Evolutionary conservation across 1,140 invertebrate genomes (phyloP).

Genomic region (Euglossa dilemma): DNA sequence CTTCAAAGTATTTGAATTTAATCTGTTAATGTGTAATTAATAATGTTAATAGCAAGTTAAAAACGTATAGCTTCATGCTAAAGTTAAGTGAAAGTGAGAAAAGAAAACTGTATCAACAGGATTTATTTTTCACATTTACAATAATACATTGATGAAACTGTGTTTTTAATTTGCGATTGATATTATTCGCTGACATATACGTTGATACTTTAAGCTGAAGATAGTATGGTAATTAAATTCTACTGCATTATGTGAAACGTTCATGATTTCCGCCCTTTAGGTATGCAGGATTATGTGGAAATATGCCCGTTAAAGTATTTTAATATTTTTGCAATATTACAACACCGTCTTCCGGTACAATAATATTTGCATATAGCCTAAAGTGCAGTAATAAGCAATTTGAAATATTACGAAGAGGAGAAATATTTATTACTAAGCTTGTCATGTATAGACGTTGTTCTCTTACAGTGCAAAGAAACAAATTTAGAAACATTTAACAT

Average conservation of each 20-base stretch:
- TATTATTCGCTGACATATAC: not conserved
- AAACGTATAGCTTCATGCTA: not conserved
- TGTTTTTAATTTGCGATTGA: not conserved
- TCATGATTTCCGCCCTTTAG: slow-evolving; percentile 12
- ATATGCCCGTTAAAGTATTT: slow-evolving; percentile 61
- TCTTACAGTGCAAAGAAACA: slow-evolving; percentile 47
- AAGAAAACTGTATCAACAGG: not conserved
- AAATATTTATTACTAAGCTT: slow-evolving; percentile 60
- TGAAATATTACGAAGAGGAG: slow-evolving; percentile 10
- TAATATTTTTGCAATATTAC: slow-evolving; percentile 76
- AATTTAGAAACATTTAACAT: slow-evolving; percentile 37
- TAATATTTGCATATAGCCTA: slow-evolving; percentile 72
- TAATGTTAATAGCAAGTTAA: slow-evolving; percentile 18
- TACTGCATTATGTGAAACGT: not conserved
- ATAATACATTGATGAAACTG: not conserved
- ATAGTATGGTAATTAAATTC: not conserved
- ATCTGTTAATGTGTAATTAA: not conserved
- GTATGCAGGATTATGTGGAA: slow-evolving; percentile 66
- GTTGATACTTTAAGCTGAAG: not conserved
- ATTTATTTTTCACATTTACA: not conserved
- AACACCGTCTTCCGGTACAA: slow-evolving; percentile 78
- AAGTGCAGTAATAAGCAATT: slow-evolving; percentile 48
- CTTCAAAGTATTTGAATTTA: not conserved
- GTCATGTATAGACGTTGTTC: slow-evolving; percentile 43
- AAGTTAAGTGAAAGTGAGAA: not conserved